A percentile compares a stretch with the other conserved stretches of the same genome.
These are phyloP conservation scores for Epistrophe grossulariae DNA, from an alignment of 2,888 invertebrate species.

Conservation along the genomic window DNA sequence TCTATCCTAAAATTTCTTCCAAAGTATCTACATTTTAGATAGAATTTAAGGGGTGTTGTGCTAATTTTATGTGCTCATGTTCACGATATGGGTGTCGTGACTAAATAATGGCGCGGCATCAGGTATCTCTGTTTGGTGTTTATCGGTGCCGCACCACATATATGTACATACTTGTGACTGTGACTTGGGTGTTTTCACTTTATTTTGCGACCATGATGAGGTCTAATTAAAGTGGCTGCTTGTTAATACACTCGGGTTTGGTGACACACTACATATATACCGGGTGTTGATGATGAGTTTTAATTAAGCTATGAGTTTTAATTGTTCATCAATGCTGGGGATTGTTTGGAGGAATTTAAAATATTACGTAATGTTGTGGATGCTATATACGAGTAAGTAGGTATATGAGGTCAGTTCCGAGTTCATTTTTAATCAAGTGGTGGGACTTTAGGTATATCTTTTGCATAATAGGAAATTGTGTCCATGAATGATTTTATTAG, in stretches of 20 bases:
- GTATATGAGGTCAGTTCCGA: not conserved
- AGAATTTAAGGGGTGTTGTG: slow-evolving; percentile 33
- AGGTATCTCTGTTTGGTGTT: not conserved
- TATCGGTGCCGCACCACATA: slow-evolving; percentile 34
- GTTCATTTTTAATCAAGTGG: no score
- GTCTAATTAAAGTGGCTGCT: slow-evolving; percentile 65
- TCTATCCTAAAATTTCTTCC: not conserved
- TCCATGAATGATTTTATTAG: no score
- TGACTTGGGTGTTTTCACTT: slow-evolving; percentile 21
- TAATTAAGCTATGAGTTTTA: slow-evolving; percentile 62
- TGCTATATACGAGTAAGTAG: not conserved
- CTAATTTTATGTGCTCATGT: slow-evolving; percentile 38
- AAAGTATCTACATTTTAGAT: not conserved
- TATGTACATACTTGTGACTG: not conserved
- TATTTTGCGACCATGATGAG: slow-evolving; percentile 28
- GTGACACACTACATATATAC: slow-evolving; percentile 42
- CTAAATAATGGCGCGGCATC: not conserved
- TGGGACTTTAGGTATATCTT: no score
- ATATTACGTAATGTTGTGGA: slow-evolving; percentile 48
- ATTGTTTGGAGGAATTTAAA: slow-evolving; percentile 46
- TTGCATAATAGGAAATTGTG: no score
- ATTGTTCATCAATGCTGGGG: slow-evolving; percentile 54
- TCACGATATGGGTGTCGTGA: slow-evolving; percentile 39
- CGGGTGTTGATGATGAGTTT: slow-evolving; percentile 54
- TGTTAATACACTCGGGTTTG: slow-evolving; percentile 40